These are phyloP conservation scores for Masnerella sp. DNA, from an alignment of 2,888 invertebrate species.

Conservation along the genomic window DNA sequence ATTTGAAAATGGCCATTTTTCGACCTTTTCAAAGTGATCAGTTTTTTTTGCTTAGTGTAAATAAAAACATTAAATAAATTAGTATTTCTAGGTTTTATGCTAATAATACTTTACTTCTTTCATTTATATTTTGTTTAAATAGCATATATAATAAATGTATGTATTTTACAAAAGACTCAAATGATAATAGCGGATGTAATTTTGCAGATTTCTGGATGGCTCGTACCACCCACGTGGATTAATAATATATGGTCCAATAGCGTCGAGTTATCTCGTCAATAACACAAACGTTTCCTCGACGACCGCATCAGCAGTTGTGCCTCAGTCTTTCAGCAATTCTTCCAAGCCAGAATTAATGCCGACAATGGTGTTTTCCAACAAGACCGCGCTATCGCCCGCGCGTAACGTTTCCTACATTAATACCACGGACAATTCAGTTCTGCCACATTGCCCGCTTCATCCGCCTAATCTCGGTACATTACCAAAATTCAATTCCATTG, in stretches of 20 bases:
- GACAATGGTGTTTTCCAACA: conserved; percentile 55
- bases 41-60: too few relatives aligned
- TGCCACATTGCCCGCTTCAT: conserved; percentile 80
- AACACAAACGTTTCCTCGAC: conserved; percentile 64
- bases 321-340: conserved; percentile 62
- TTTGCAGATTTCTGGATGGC: conserved; percentile 70
- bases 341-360: conserved; percentile 64
- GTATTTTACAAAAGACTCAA: not conserved
- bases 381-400: conserved; percentile 44
- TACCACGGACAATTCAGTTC: conserved; percentile 68
- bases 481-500: conserved; percentile 22
- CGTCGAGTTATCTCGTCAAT: conserved; percentile 62
- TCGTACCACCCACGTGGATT: conserved; percentile 73
- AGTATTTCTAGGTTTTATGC: too few relatives aligned
- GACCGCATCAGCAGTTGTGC: conserved; percentile 57
- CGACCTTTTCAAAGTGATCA: too few relatives aligned
- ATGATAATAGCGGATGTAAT: conserved; percentile 11
- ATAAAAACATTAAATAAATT: too few relatives aligned
- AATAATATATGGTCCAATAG: conserved; percentile 73
- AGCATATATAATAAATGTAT: too few relatives aligned
- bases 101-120: too few relatives aligned
- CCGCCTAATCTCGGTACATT: conserved; percentile 83
- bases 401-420: conserved; percentile 62
- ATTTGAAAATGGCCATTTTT: too few relatives aligned
- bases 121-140: too few relatives aligned